Conservation (phyloP, 2,113 vertebrate species). For the Psilopogon haemacephalus region DNA sequence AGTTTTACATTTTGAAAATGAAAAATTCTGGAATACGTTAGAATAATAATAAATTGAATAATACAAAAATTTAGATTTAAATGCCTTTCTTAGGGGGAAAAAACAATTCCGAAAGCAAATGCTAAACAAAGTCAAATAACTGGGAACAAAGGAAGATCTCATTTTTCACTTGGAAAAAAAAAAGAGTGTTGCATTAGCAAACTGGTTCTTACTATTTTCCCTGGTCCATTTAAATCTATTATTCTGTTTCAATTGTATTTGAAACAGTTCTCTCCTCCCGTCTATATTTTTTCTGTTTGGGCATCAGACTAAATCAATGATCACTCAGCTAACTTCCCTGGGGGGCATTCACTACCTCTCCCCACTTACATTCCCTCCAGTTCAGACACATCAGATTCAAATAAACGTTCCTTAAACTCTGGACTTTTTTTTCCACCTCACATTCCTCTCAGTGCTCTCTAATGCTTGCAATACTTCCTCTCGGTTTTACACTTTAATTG, state of each 20-base stretch:
- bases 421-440: neutral
- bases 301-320: neutral
- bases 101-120: neutral
- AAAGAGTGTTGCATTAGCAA: neutral
- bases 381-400: neutral
- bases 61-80: neutral
- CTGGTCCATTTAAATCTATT: neutral
- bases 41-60: neutral
- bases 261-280: neutral
- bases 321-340: neutral
- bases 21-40: neutral
- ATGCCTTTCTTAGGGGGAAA: neutral
- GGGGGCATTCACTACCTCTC: neutral
- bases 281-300: neutral
- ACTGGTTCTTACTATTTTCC: neutral
- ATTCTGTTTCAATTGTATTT: neutral
- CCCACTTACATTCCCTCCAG: neutral
- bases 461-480: neutral
- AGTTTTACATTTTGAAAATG: neutral
- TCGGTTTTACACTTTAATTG: constrained; percentile 21
- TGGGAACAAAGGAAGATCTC: neutral
- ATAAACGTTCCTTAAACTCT: neutral
- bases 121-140: neutral
- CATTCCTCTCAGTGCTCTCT: neutral
- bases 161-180: neutral